Percentiles rank a stretch among this genome's conserved stretches.
These are phyloP conservation scores for Palloptera scutellata DNA, from an alignment of 2,888 invertebrate genomes.

Conservation along the genomic window DNA sequence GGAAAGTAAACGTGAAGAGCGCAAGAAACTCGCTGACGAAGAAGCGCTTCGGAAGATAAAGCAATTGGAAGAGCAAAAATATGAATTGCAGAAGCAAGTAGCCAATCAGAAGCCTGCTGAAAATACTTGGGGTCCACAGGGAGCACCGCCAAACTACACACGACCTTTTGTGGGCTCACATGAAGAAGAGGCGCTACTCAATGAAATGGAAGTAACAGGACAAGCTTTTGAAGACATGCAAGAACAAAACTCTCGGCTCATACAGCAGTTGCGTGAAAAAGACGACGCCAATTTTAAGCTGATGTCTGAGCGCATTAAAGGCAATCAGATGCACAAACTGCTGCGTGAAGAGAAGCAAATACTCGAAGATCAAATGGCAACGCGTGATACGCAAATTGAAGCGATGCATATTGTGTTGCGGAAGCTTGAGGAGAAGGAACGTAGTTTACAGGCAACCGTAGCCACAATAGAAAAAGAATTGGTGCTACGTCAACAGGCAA, in stretches of 20 bases:
- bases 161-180: constrained; percentile 78
- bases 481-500: constrained; percentile 89
- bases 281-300: constrained; percentile 98
- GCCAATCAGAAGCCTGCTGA: constrained; percentile 79
- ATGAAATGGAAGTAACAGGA: constrained; percentile 99
- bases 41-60: constrained; percentile 94
- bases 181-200: constrained; percentile 94
- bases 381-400: constrained; percentile 88
- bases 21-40: constrained; percentile 91
- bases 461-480: constrained; percentile 95
- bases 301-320: constrained; percentile 96
- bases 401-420: constrained; percentile 93
- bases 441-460: constrained; percentile 89
- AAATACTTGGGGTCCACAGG: constrained; percentile 52
- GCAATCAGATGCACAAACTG: constrained; percentile 93
- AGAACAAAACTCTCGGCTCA: constrained; percentile 93
- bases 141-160: constrained; percentile 63
- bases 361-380: constrained; percentile 86
- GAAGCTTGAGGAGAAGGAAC: constrained; percentile 94
- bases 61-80: constrained; percentile 91
- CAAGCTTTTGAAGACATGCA: constrained; percentile 99
- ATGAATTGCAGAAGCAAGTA: constrained; percentile 89
- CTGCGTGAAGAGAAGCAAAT: constrained; percentile 94
- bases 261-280: constrained; percentile 95
- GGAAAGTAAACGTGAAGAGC: constrained; percentile 90